These are phyloP conservation scores for Paraplagusia blochii DNA, from an alignment of 2,113 vertebrate species.

Conservation along the genomic window DNA sequence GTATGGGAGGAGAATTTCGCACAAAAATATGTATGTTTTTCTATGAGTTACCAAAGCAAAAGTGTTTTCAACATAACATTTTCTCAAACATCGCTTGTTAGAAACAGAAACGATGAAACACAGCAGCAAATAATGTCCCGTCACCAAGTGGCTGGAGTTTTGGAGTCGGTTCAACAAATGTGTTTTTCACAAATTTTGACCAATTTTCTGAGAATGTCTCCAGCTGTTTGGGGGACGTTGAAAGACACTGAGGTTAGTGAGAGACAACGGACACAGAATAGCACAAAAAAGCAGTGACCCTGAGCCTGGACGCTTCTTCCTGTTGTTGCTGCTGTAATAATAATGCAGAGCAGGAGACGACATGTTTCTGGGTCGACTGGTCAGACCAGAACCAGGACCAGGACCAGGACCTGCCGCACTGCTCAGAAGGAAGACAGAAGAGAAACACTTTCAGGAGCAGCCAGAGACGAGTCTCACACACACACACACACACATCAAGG, in stretches of 20 bases:
- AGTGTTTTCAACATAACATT: too few relatives aligned
- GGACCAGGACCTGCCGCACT: conserved; percentile 55
- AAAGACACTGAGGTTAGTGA: background rate
- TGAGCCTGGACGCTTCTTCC: conserved; percentile 60
- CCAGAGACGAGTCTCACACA: background rate
- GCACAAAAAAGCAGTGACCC: conserved; percentile 49
- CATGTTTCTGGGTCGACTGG: conserved; percentile 69
- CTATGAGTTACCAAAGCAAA: too few relatives aligned
- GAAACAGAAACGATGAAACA: too few relatives aligned
- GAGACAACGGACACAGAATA: background rate
- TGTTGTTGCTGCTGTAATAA: conserved; percentile 73
- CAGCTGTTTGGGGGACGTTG: too few relatives aligned
- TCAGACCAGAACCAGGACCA: conserved; percentile 60
- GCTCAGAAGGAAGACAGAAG: conserved; percentile 61
- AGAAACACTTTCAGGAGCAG: conserved; percentile 49
- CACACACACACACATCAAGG: conserved; percentile 1
- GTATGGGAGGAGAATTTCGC: too few relatives aligned
- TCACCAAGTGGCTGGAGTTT: conserved; percentile 20
- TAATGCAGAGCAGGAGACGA: conserved; percentile 72
- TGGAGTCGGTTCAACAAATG: background rate
- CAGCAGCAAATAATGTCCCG: too few relatives aligned
- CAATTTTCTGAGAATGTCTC: too few relatives aligned
- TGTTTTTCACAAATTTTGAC: too few relatives aligned
- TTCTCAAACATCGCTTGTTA: background rate
- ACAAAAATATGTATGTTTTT: too few relatives aligned